Percentiles rank a stretch among this genome's conserved stretches.
Conservation (phyloP, 2,888 invertebrate species). For the Chironomus tentans region DNA sequence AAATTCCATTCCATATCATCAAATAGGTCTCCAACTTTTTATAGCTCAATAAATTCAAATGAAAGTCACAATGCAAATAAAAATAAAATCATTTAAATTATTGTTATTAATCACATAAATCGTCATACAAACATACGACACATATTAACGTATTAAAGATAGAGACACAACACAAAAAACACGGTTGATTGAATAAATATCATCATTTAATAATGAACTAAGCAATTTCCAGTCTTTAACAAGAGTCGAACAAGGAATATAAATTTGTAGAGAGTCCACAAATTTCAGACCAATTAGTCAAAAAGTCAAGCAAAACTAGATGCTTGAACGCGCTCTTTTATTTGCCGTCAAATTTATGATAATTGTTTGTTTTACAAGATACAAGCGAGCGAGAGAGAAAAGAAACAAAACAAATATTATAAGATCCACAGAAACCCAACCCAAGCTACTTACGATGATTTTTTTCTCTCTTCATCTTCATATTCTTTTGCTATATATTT, state of each 20-base stretch:
- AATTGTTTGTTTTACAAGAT: conserved; percentile 1
- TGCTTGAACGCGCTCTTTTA: background rate
- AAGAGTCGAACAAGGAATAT: background rate
- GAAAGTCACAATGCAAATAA: background rate
- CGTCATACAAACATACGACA: too few species aligned
- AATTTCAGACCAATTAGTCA: conserved; percentile 20
- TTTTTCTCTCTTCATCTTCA: background rate
- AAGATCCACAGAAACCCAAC: background rate
- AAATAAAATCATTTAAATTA: conserved; percentile 1
- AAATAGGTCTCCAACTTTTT: too few species aligned
- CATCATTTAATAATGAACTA: background rate
- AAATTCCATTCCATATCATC: too few species aligned
- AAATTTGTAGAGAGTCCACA: background rate
- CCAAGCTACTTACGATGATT: background rate
- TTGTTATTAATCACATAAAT: conserved; percentile 11
- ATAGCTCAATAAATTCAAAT: too few species aligned
- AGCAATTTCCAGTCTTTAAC: background rate
- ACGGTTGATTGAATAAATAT: background rate
- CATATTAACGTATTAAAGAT: too few species aligned
- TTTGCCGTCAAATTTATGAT: conserved; percentile 16
- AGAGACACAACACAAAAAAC: too few species aligned
- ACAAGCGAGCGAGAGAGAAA: background rate
- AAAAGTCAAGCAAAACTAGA: conserved; percentile 12
- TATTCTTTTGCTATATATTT: background rate
- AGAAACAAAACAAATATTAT: background rate